Conservation (phyloP, 2,797 vertebrate species). For the Chrysocyon brachyurus region DNA sequence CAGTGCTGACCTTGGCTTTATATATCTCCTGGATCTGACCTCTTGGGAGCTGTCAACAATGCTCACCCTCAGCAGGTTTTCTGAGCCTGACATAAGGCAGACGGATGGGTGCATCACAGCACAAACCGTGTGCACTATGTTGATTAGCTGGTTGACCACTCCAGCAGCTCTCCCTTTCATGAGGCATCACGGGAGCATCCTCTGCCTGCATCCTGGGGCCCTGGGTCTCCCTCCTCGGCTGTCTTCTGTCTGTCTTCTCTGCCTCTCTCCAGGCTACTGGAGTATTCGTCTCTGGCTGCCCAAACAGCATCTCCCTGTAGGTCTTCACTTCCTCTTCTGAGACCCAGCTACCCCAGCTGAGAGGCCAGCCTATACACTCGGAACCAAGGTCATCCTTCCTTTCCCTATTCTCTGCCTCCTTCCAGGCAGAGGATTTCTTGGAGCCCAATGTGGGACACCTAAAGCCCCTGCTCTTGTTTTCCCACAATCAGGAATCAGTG, state of each 20-base stretch:
- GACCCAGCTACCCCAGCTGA: background rate
- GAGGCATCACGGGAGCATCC: background rate
- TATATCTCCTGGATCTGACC: conserved; percentile 56
- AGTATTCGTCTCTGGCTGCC: background rate
- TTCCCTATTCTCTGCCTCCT: background rate
- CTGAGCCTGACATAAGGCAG: background rate
- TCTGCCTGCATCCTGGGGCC: background rate
- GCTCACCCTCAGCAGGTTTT: background rate
- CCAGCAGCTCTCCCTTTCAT: background rate
- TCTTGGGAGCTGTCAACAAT: conserved; percentile 39
- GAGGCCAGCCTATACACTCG: conserved; percentile 21
- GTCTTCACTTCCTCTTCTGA: background rate
- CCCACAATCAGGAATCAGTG: background rate
- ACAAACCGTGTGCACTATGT: background rate
- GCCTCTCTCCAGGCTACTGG: background rate
- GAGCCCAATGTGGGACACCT: background rate
- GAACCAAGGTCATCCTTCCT: conserved; percentile 71
- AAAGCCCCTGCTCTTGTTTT: background rate
- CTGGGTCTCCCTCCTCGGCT: background rate
- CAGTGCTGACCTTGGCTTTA: conserved; percentile 30
- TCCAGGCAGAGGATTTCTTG: background rate
- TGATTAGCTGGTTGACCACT: background rate
- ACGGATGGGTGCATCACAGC: background rate
- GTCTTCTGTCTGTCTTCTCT: background rate
- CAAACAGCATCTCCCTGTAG: background rate